These are phyloP conservation scores for Axea sp. DNA, from an alignment of 2,888 invertebrate genomes.

Conservation along the genomic window DNA sequence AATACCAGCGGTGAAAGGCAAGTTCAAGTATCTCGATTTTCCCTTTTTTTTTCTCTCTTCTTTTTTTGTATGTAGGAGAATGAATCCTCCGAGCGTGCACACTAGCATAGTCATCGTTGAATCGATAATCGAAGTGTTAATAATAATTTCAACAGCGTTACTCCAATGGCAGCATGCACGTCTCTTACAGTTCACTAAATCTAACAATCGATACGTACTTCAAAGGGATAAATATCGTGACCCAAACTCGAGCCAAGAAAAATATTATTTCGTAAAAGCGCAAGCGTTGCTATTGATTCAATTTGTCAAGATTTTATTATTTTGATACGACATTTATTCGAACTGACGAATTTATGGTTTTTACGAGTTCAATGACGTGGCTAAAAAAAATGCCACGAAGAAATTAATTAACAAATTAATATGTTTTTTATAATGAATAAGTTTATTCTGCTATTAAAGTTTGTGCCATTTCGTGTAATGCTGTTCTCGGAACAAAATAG, in stretches of 20 bases:
- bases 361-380: too few relatives aligned
- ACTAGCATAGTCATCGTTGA: constrained; percentile 21
- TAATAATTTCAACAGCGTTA: constrained; percentile 46
- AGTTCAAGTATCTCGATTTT: constrained; percentile 36
- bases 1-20: constrained; percentile 36
- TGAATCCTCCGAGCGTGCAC: constrained; percentile 32
- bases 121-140: constrained; percentile 53
- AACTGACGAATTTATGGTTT: too few relatives aligned
- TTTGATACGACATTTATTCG: too few relatives aligned
- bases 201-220: constrained; percentile 49
- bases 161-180: constrained; percentile 21
- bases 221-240: constrained; percentile 53
- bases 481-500: too few relatives aligned
- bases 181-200: constrained; percentile 51
- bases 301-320: too few relatives aligned
- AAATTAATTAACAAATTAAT: too few relatives aligned
- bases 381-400: too few relatives aligned
- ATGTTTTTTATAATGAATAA: too few relatives aligned
- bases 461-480: too few relatives aligned
- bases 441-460: too few relatives aligned
- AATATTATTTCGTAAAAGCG: constrained; percentile 58
- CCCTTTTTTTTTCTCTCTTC: not conserved
- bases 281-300: not conserved
- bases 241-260: constrained; percentile 59
- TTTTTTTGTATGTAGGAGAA: constrained; percentile 23